A percentile compares a stretch with the other conserved stretches of the same genome.
These are phyloP conservation scores for Hydrotaea diabolus DNA, from an alignment of 2,888 invertebrate genomes.

Conservation along the genomic window DNA sequence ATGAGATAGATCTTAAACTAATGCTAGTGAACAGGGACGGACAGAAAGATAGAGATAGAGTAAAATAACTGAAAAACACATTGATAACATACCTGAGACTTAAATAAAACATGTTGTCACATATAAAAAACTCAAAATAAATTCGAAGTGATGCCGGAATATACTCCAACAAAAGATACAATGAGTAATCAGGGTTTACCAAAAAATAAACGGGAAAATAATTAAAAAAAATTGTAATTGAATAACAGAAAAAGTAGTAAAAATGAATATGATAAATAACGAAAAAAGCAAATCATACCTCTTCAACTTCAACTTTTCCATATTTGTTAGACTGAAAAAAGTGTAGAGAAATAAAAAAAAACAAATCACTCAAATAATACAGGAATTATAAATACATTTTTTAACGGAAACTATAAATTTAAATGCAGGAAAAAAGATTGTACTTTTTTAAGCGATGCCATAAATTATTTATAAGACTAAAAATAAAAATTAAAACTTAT, in stretches of 20 bases:
- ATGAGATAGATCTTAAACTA: background rate
- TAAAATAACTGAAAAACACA: constrained; percentile 22
- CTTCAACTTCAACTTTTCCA: constrained; percentile 74
- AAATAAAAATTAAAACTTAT: constrained; percentile 37
- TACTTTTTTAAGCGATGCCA: no score
- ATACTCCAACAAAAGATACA: constrained; percentile 18
- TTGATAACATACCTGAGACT: background rate
- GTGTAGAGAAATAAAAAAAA: constrained; percentile 72
- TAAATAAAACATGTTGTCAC: background rate
- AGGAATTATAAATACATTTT: no score
- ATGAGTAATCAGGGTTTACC: constrained; percentile 5
- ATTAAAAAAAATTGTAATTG: background rate
- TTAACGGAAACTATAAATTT: no score
- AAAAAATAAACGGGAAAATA: constrained; percentile 41
- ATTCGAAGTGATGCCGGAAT: constrained; percentile 7
- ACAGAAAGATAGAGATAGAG: constrained; percentile 31
- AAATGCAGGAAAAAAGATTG: no score
- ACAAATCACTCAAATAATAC: constrained; percentile 4
- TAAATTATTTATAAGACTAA: background rate
- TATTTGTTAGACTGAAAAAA: constrained; percentile 74
- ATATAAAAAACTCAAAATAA: constrained; percentile 10
- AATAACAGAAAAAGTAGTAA: no score
- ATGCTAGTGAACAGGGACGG: constrained; percentile 32
- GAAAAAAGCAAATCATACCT: constrained; percentile 73
- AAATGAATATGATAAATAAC: constrained; percentile 57